Evolutionary conservation across 1,140 invertebrate genomes (phyloP).

Genomic region (Tenebrio molitor): DNA sequence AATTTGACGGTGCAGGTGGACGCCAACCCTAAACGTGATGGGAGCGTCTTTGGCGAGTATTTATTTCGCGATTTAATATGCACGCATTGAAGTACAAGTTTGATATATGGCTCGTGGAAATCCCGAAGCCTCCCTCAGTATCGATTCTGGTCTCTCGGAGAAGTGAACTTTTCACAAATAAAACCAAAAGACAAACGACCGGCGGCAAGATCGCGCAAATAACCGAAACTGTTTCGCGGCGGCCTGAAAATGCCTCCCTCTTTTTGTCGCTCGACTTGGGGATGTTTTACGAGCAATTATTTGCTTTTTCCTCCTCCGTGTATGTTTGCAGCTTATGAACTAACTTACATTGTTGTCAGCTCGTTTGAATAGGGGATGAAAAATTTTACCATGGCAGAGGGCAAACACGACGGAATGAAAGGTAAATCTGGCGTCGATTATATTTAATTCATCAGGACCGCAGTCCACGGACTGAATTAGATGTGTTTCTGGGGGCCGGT

Average conservation of each 20-base stretch:
- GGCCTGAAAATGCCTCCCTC: neutral
- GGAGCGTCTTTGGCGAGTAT: constrained; percentile 33
- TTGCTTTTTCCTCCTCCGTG: constrained; percentile 23
- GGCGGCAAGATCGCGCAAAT: constrained; percentile 38
- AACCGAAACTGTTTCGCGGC: constrained; percentile 33
- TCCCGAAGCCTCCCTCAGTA: constrained; percentile 22
- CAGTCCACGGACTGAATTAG: no score
- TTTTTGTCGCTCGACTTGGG: constrained; percentile 20
- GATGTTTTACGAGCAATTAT: constrained; percentile 39
- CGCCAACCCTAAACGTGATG: constrained; percentile 1
- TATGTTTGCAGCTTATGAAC: constrained; percentile 19
- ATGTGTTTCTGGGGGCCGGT: no score
- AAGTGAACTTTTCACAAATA: constrained; percentile 43
- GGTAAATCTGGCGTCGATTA: neutral
- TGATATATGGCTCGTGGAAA: constrained; percentile 33
- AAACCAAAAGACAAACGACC: constrained; percentile 45
- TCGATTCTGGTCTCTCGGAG: constrained; percentile 27
- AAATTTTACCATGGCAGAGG: neutral
- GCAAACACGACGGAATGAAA: neutral
- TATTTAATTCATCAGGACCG: no score
- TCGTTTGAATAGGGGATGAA: constrained; percentile 5
- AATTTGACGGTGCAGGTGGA: constrained; percentile 6
- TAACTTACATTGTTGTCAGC: neutral
- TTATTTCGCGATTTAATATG: constrained; percentile 38
- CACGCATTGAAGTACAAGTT: constrained; percentile 36